These are phyloP conservation scores for Botia kubotai DNA, from an alignment of 2,797 vertebrate genomes.

Conservation along the genomic window DNA sequence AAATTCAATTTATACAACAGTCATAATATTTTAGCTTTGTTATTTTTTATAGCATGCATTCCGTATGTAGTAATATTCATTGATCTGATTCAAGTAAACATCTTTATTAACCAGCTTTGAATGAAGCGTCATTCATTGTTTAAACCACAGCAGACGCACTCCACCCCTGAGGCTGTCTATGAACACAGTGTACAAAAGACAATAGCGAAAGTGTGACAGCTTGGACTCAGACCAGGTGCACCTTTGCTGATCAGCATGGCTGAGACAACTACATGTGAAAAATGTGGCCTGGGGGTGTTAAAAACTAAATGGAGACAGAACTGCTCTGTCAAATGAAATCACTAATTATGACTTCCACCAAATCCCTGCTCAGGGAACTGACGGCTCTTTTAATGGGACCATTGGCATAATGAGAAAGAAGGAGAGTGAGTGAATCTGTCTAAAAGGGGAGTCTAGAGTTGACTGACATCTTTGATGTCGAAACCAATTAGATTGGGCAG, in stretches of 20 bases:
- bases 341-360: constrained; percentile 88
- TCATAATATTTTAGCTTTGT: constrained; percentile 2
- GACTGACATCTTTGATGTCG: constrained; percentile 89
- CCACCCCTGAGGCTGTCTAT: constrained; percentile 38
- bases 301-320: constrained; percentile 62
- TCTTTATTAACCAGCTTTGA: constrained; percentile 52
- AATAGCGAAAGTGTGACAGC: constrained; percentile 51
- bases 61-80: constrained; percentile 2
- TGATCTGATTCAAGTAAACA: constrained; percentile 8
- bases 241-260: constrained; percentile 43
- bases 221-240: constrained; percentile 58
- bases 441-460: constrained; percentile 86
- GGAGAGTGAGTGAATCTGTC: constrained; percentile 76
- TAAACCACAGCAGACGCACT: constrained; percentile 39
- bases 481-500: constrained; percentile 88
- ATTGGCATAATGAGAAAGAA: constrained; percentile 87
- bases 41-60: neutral
- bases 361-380: constrained; percentile 84
- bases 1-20: neutral
- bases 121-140: constrained; percentile 46
- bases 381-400: constrained; percentile 86
- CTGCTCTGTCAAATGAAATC: constrained; percentile 66
- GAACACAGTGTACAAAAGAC: constrained; percentile 33
- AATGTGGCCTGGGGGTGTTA: constrained; percentile 60
- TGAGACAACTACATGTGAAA: constrained; percentile 53